phyloP scores from a whole-genome alignment of 2,888 invertebrate species.

The Hesperia comma region DNA sequence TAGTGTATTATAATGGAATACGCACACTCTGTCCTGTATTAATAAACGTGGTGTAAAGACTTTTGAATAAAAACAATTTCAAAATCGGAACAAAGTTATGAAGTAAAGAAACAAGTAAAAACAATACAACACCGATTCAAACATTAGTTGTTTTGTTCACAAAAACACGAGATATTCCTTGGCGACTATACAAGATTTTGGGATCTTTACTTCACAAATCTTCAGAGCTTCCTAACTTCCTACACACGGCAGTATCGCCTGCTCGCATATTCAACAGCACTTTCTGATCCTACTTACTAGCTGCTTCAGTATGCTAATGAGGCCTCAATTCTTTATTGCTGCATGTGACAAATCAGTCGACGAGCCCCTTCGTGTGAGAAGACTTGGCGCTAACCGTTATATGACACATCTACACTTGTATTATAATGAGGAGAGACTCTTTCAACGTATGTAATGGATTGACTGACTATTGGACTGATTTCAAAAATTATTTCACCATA shows the following conservation, averaged over 20 bases:
- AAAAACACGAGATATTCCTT: conserved; percentile 6
- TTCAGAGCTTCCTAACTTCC: conserved; percentile 16
- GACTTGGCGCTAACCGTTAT: background rate
- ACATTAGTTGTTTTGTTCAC: background rate
- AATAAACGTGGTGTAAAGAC: too few species aligned
- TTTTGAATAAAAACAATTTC: background rate
- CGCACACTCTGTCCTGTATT: too few species aligned
- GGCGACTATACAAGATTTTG: conserved; percentile 4
- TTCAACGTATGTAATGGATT: too few species aligned
- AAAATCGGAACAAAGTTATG: too few species aligned
- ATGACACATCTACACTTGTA: too few species aligned
- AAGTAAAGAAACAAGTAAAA: too few species aligned
- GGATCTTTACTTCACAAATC: conserved; percentile 21
- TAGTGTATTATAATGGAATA: too few species aligned
- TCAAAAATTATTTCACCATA: too few species aligned
- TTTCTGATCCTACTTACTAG: conserved; percentile 73
- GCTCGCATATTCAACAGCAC: conserved; percentile 78
- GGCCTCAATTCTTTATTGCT: conserved; percentile 51
- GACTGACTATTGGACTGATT: too few species aligned
- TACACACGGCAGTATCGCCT: conserved; percentile 59
- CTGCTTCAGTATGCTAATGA: conserved; percentile 73
- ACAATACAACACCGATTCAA: too few species aligned
- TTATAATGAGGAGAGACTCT: too few species aligned
- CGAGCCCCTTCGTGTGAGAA: background rate
- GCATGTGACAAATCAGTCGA: conserved; percentile 22